A percentile compares a stretch with the other conserved stretches of the same genome.
Evolutionary conservation across 2,797 vertebrate species (phyloP).

Genomic region (Catostomus latipinnis): DNA sequence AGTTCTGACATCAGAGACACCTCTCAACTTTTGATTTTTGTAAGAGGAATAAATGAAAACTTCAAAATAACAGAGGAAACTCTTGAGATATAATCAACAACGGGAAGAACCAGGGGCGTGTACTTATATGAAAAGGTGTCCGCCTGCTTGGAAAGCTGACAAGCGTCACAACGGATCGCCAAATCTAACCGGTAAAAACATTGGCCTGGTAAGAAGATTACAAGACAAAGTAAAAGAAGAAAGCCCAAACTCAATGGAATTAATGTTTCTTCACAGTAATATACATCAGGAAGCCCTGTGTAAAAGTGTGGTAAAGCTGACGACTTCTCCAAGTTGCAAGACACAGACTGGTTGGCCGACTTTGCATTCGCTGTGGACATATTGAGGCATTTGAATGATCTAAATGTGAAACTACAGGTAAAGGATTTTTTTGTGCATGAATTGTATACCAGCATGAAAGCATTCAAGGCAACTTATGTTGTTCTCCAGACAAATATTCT

Average conservation of each 20-base stretch:
- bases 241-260: constrained; percentile 39
- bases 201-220: constrained; percentile 57
- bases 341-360: too few relatives aligned
- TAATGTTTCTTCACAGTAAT: constrained; percentile 54
- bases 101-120: constrained; percentile 18
- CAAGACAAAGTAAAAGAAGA: constrained; percentile 50
- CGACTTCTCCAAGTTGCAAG: too few relatives aligned
- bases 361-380: too few relatives aligned
- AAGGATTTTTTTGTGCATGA: too few relatives aligned
- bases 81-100: constrained; percentile 49
- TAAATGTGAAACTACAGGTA: too few relatives aligned
- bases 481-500: too few relatives aligned
- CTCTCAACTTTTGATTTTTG: constrained; percentile 49
- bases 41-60: constrained; percentile 46
- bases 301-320: too few relatives aligned
- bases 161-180: constrained; percentile 57
- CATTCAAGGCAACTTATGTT: too few relatives aligned
- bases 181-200: constrained; percentile 56
- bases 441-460: too few relatives aligned
- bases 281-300: constrained; percentile 49
- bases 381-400: too few relatives aligned
- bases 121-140: constrained; percentile 47
- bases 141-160: constrained; percentile 29
- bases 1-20: constrained; percentile 42
- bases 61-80: constrained; percentile 52